These are phyloP conservation scores for Odiellus spinosus DNA, from an alignment of 2,888 invertebrate genomes.

Conservation along the genomic window DNA sequence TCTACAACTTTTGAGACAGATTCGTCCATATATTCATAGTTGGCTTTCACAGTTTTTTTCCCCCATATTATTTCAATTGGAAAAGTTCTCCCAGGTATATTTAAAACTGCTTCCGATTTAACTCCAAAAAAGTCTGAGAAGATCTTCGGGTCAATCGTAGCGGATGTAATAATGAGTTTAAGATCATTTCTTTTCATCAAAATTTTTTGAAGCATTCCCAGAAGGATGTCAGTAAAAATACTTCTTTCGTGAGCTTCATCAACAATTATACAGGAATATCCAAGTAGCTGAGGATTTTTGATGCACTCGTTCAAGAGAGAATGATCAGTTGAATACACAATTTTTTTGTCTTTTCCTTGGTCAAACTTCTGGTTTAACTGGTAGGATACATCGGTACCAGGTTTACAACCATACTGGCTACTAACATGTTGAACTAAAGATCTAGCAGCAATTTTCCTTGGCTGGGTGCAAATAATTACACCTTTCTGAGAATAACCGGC, in stretches of 20 bases:
- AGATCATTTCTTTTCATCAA: constrained; percentile 24
- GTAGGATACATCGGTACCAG: constrained; percentile 23
- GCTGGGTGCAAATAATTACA: constrained; percentile 29
- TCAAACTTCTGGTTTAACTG: constrained; percentile 22
- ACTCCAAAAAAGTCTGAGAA: constrained; percentile 26
- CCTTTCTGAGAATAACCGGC: constrained; percentile 22
- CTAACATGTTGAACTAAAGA: constrained; percentile 28
- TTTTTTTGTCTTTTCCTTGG: constrained; percentile 3
- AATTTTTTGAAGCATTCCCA: constrained; percentile 28
- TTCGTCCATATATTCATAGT: constrained; percentile 17
- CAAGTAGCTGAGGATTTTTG: constrained; percentile 22
- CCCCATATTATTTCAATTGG: constrained; percentile 28
- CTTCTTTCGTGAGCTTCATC: constrained; percentile 32
- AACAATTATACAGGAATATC: constrained; percentile 25
- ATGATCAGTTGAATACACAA: constrained; percentile 29
- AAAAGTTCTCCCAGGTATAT: constrained; percentile 27
- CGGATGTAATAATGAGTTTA: constrained; percentile 29
- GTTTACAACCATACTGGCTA: constrained; percentile 23
- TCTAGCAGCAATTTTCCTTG: constrained; percentile 30
- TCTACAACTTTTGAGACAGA: constrained; percentile 24
- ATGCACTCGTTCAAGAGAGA: constrained; percentile 27
- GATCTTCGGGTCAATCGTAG: constrained; percentile 28
- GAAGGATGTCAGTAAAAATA: constrained; percentile 29
- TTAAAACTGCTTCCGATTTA: constrained; percentile 22
- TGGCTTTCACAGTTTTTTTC: constrained; percentile 17